A percentile compares a stretch with the other conserved stretches of the same genome.
Evolutionary conservation across 2,113 vertebrate species (phyloP).

Genomic region (Electrona antarctica): DNA sequence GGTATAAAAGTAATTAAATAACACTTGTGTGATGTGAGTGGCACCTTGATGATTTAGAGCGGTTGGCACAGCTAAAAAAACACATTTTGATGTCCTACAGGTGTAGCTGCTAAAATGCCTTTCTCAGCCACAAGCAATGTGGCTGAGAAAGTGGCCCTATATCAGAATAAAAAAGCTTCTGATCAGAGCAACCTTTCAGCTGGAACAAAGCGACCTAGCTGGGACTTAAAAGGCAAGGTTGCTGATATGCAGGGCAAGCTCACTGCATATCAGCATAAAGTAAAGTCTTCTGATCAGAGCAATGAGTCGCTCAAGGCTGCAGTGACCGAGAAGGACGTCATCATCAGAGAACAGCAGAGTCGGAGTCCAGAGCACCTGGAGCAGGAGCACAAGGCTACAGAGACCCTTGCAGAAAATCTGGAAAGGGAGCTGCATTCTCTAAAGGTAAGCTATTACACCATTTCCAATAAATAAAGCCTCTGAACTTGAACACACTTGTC

Average conservation of each 20-base stretch:
- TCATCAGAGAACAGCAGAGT: conserved; percentile 37
- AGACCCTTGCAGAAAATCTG: conserved; percentile 62
- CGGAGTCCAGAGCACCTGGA: conserved; percentile 29
- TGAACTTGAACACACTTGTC: too few species aligned
- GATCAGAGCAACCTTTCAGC: too few species aligned
- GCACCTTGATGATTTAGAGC: too few species aligned
- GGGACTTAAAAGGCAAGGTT: conserved; percentile 89
- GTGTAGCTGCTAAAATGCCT: conserved; percentile 4
- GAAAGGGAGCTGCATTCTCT: conserved; percentile 65
- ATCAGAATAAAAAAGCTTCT: too few species aligned
- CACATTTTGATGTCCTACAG: conserved; percentile 14
- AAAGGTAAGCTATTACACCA: conserved; percentile 55
- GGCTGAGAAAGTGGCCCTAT: too few species aligned
- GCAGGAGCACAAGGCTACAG: conserved; percentile 60
- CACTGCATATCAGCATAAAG: conserved; percentile 64
- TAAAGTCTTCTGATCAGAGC: conserved; percentile 65
- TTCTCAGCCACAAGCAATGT: not conserved
- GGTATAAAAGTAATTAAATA: too few species aligned
- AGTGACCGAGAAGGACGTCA: conserved; percentile 32
- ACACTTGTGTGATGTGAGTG: too few species aligned
- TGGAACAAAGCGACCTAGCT: conserved; percentile 73
- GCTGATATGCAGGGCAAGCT: conserved; percentile 80
- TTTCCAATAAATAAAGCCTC: not conserved
- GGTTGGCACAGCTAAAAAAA: too few species aligned
- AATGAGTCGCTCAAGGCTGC: conserved; percentile 64